These are phyloP conservation scores for Halcyon chelicuti DNA, from an alignment of 2,797 vertebrate species.

Conservation along the genomic window DNA sequence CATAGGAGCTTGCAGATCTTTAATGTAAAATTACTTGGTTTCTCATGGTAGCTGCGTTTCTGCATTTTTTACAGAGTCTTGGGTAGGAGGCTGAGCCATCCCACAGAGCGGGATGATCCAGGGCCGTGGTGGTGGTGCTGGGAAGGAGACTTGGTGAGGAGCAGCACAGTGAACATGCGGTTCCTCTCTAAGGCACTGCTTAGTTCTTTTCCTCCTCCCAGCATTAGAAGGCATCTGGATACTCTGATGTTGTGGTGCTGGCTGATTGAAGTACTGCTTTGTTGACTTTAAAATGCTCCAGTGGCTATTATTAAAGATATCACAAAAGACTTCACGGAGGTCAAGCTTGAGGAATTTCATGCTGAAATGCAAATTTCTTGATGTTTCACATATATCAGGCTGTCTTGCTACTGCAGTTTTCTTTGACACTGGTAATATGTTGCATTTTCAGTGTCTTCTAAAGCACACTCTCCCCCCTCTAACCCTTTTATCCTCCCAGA, in stretches of 20 bases:
- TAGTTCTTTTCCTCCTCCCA: neutral
- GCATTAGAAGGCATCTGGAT: neutral
- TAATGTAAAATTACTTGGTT: neutral
- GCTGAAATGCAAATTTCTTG: slow-evolving; percentile 13
- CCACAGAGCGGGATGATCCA: fast-evolving
- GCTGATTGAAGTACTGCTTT: neutral
- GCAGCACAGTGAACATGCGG: fast-evolving
- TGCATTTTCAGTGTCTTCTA: neutral
- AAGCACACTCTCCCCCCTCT: neutral
- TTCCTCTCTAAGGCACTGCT: neutral
- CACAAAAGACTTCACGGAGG: neutral
- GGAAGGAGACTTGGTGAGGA: neutral
- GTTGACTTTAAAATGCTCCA: neutral
- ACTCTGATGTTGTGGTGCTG: neutral
- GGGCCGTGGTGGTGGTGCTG: neutral
- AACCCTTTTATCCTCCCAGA: neutral
- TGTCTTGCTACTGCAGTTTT: neutral
- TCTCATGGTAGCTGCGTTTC: neutral
- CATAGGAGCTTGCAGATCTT: neutral
- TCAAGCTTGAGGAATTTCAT: neutral
- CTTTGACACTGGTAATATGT: neutral
- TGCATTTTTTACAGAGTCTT: neutral
- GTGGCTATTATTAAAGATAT: slow-evolving; percentile 7
- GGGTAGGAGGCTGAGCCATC: neutral
- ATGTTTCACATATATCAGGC: neutral